phyloP scores from a whole-genome alignment of 2,888 invertebrate genomes.

The Myathropa florea region DNA sequence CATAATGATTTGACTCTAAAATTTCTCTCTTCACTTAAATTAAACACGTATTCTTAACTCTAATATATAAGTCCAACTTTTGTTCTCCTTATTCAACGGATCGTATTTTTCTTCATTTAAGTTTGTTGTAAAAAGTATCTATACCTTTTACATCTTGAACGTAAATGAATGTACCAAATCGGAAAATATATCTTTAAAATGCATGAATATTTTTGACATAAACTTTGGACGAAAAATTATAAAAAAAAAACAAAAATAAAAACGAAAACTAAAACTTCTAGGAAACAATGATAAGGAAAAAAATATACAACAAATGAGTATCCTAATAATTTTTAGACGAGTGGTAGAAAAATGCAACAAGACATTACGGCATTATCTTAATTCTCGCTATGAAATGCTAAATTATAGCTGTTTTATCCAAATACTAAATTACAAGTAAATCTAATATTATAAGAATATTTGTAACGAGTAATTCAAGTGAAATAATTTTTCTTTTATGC shows the following conservation, averaged over 20 bases:
- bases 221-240: constrained; percentile 9
- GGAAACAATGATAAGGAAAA: not conserved
- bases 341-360: constrained; percentile 12
- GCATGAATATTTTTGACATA: constrained; percentile 28
- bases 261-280: not conserved
- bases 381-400: constrained; percentile 28
- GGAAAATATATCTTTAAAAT: not conserved
- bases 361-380: not conserved
- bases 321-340: constrained; percentile 20
- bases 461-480: constrained; percentile 13
- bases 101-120: not conserved
- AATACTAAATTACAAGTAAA: constrained; percentile 18
- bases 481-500: not conserved
- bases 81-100: not conserved
- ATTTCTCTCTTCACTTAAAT: not conserved
- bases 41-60: not conserved
- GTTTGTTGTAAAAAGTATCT: constrained; percentile 5
- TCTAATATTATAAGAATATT: constrained; percentile 18
- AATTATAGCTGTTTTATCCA: constrained; percentile 17
- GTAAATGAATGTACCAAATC: constrained; percentile 17
- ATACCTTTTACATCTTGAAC: constrained; percentile 3
- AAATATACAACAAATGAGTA: not conserved
- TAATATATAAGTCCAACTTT: not conserved
- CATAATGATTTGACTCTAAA: not conserved
- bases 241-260: constrained; percentile 4